Conservation (phyloP, 2,113 vertebrate genomes). For the Cyanoliseus patagonus region DNA sequence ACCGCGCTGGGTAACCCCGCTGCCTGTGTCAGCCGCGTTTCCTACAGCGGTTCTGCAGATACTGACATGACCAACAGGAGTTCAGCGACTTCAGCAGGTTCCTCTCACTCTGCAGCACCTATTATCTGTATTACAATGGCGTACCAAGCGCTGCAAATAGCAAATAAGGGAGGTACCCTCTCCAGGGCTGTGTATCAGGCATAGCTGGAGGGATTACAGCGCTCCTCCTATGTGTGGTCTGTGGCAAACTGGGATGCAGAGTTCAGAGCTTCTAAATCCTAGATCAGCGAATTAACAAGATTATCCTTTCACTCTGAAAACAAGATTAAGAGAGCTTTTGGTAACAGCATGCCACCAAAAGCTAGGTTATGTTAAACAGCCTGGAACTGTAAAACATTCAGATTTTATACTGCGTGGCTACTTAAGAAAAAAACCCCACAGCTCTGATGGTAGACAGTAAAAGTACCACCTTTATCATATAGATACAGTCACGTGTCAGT, state of each 20-base stretch:
- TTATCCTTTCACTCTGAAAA: conserved; percentile 46
- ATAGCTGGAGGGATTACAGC: neutral
- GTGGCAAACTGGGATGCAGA: neutral
- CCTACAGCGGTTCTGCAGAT: neutral
- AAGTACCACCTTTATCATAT: neutral
- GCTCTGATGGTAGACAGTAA: neutral
- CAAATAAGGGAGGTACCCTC: neutral
- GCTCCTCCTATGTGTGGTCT: rapidly evolving
- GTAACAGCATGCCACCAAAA: neutral
- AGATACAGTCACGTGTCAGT: neutral
- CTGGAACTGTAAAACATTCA: neutral
- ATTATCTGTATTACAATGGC: neutral
- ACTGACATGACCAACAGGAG: neutral
- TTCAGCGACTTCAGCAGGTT: neutral
- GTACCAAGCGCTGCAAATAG: neutral
- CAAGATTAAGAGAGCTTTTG: conserved; percentile 7
- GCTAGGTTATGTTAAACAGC: neutral
- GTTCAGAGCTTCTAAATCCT: conserved; percentile 4
- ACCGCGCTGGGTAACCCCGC: neutral
- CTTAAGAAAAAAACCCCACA: neutral
- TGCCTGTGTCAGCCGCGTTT: neutral
- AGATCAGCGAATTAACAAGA: neutral
- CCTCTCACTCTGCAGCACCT: neutral
- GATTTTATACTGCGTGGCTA: neutral
- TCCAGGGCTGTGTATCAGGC: rapidly evolving